Percentiles rank a stretch among this genome's conserved stretches.
Evolutionary conservation across 2,113 vertebrate genomes (phyloP).

Genomic region (Macroglossus sobrinus): DNA sequence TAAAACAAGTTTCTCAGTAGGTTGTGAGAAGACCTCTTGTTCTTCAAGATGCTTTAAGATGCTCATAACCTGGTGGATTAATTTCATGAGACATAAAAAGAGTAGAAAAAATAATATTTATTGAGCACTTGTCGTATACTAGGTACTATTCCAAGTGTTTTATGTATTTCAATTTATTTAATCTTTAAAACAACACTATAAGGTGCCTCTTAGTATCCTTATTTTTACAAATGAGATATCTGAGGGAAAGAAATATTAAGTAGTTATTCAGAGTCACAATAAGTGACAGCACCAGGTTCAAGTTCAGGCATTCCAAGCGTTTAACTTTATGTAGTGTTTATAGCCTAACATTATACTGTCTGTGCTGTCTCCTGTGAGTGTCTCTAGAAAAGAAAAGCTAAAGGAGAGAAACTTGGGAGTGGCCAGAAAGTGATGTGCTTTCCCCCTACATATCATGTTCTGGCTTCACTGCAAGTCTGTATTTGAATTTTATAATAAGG

Average conservation of each 20-base stretch:
- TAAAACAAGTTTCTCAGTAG: not conserved
- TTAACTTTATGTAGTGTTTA: not conserved
- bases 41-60: slow-evolving; percentile 1
- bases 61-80: not conserved
- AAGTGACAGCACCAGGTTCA: not conserved
- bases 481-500: not conserved
- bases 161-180: slow-evolving; percentile 38
- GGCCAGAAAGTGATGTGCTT: not conserved
- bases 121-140: not conserved
- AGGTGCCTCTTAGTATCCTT: not conserved
- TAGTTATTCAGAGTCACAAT: not conserved
- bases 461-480: not conserved
- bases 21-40: not conserved
- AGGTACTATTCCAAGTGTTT: not conserved
- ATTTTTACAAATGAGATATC: not conserved
- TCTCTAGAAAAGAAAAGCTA: not conserved
- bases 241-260: not conserved
- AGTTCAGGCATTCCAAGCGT: not conserved
- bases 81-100: slow-evolving; percentile 9
- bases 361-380: not conserved
- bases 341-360: not conserved
- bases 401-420: not conserved
- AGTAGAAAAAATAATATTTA: slow-evolving; percentile 7
- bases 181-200: not conserved
- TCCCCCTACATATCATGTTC: not conserved